These are phyloP conservation scores for Gymnocypris eckloni DNA, from an alignment of 2,797 vertebrate genomes.

Conservation along the genomic window DNA sequence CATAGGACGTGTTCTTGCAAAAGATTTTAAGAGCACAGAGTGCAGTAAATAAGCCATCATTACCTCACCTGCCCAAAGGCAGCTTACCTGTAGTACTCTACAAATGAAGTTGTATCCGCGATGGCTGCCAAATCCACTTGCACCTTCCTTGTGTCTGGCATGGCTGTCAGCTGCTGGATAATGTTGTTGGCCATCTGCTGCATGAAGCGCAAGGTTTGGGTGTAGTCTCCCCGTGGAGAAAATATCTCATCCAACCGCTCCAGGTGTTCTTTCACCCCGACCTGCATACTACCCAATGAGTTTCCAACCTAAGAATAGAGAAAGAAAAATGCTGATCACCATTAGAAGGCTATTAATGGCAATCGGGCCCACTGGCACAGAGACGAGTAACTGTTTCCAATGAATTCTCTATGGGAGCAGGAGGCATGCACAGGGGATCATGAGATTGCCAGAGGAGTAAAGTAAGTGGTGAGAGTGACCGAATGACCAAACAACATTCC, in stretches of 20 bases:
- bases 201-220: conserved; percentile 85
- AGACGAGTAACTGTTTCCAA: not conserved
- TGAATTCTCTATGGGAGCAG: not conserved
- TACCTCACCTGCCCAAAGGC: not conserved
- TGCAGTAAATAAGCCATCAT: not conserved
- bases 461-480: not conserved
- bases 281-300: conserved; percentile 78
- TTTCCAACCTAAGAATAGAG: conserved; percentile 76
- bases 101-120: conserved; percentile 72
- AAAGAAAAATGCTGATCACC: conserved; percentile 8
- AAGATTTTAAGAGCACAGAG: not conserved
- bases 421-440: not conserved
- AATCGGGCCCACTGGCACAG: not conserved
- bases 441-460: not conserved
- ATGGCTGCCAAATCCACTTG: conserved; percentile 78
- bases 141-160: conserved; percentile 80
- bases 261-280: conserved; percentile 85
- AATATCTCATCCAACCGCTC: conserved; percentile 89
- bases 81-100: conserved; percentile 91
- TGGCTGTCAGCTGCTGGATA: conserved; percentile 80
- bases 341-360: not conserved
- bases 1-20: not conserved
- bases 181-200: conserved; percentile 84
- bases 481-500: not conserved
- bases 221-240: conserved; percentile 80